Evolutionary conservation across 2,797 vertebrate species (phyloP).

Genomic region (Sparus aurata): DNA sequence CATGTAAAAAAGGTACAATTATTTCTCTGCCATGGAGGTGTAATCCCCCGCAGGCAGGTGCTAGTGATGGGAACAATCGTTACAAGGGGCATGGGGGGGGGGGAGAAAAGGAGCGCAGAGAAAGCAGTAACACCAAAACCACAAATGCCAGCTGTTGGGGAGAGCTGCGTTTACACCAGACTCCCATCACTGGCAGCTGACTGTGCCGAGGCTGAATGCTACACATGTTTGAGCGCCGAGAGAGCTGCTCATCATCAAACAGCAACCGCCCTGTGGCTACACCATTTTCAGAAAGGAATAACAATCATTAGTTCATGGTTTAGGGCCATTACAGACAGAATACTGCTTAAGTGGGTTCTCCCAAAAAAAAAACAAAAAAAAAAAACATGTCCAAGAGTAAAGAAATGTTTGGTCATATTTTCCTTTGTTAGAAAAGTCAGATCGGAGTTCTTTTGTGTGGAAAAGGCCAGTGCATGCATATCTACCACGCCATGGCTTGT

Average conservation of each 20-base stretch:
- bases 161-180: constrained; percentile 43
- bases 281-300: constrained; percentile 25
- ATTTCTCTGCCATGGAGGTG: constrained; percentile 46
- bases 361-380: no score
- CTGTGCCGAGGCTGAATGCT: constrained; percentile 34
- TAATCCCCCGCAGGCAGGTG: constrained; percentile 64
- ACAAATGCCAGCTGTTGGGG: constrained; percentile 72
- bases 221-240: constrained; percentile 35
- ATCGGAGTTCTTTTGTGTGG: not conserved
- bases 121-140: constrained; percentile 49
- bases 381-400: not conserved
- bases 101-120: constrained; percentile 8
- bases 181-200: constrained; percentile 73
- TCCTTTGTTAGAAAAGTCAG: not conserved
- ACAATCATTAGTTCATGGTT: constrained; percentile 2
- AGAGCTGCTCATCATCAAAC: constrained; percentile 15
- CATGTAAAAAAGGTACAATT: constrained; percentile 8
- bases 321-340: constrained; percentile 3
- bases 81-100: not conserved
- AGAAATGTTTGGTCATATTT: not conserved
- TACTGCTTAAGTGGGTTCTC: not conserved
- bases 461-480: not conserved
- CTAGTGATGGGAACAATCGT: constrained; percentile 51
- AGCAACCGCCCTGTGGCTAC: constrained; percentile 16
- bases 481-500: constrained; percentile 1